Base-by-base conservation (phyloP, 2,888 invertebrate species). In the Phaedon cochleariae region DNA sequence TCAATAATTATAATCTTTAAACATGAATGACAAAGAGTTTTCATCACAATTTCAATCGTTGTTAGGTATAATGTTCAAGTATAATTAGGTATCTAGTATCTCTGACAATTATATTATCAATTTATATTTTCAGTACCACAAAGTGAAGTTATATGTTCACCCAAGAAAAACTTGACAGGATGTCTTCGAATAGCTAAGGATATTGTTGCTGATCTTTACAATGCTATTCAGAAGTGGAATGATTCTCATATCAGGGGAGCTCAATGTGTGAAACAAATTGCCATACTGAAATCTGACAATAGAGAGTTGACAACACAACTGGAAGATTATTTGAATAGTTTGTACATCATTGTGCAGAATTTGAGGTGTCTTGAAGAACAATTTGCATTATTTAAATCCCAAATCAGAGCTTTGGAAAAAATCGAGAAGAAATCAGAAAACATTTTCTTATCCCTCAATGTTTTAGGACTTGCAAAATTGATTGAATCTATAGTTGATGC, bases 121-220 rank as follows among this genome's bases (percentile, higher is more conserved):
- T n/a, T n/a, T n/a, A n/a, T n/a, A n/a, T n/a, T 80, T 80, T 54
- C 67, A 85, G 85, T 85, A 59, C 77, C 75, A 31, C 78, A 79
- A 62, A 85, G 84, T 73, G 84, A 84, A 2, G 80, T 78, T 18
- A 72, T 76, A 59, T 70, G 65, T 61, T 78, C 80, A 46, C 75
- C 79, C 1, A 81, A 83, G 61, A 85, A 79, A 72, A 88, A 88
- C 76, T 79, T 89, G 68, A 89, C 88, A 3, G 89, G 89, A 9
- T 79, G 83, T 64, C 84, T 85, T 12, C 80, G 89, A 64, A 84
- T 86, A 59, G 81, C 87, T 22, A 83, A 86, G 70, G 89, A 89
- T 79, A 82, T 85, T 58, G 84, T 83, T 12, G 88, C 88, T 22
- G 87, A 88, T 75, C 77, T 87, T 58, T 85, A 85, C 74, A 83